Evolutionary conservation across 2,113 vertebrate species (phyloP).

Genomic region (Noturus placidus): DNA sequence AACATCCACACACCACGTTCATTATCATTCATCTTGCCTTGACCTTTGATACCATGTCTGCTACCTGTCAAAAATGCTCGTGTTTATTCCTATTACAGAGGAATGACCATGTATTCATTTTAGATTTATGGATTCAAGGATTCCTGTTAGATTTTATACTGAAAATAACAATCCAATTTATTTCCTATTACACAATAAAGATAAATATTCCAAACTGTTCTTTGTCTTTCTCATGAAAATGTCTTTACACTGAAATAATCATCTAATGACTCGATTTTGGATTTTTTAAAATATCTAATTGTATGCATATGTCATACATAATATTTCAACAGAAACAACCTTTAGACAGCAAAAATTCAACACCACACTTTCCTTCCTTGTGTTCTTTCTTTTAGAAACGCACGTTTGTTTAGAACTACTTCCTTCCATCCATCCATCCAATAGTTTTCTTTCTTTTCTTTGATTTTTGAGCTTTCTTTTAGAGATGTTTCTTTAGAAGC

Average conservation of each 20-base stretch:
- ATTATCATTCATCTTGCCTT: neutral
- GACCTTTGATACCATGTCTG: neutral
- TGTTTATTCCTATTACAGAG: no score
- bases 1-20: neutral
- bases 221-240: neutral
- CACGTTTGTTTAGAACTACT: neutral
- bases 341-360: neutral
- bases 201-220: neutral
- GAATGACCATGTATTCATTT: no score
- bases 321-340: neutral
- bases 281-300: neutral
- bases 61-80: neutral
- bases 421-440: no score
- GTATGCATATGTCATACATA: neutral
- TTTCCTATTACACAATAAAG: neutral
- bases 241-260: neutral
- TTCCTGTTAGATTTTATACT: neutral
- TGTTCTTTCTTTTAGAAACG: neutral
- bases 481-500: neutral
- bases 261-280: neutral
- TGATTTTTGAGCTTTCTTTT: no score
- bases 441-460: no score
- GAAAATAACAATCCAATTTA: neutral
- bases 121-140: neutral
- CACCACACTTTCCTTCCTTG: neutral